A percentile compares a stretch with the other conserved stretches of the same genome.
phyloP scores from a whole-genome alignment of 2,888 invertebrate genomes.

The Thera obeliscata region DNA sequence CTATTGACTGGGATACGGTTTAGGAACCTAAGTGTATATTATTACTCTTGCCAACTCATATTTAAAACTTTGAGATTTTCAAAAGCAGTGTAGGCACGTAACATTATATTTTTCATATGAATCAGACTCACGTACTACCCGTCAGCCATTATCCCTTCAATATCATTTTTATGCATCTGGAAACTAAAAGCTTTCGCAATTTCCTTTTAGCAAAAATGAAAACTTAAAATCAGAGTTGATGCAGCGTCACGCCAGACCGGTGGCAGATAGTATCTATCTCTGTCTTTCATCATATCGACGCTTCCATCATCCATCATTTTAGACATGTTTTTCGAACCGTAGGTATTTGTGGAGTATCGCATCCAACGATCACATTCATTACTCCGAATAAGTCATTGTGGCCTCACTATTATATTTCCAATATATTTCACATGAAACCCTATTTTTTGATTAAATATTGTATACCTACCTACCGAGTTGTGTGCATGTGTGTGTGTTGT shows the following conservation, averaged over 20 bases:
- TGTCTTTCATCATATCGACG: constrained; percentile 73
- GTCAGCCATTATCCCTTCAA: constrained; percentile 9
- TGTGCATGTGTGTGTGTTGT: too few species aligned
- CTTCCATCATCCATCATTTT: constrained; percentile 78
- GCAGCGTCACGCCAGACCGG: constrained; percentile 46
- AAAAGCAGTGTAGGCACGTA: neutral
- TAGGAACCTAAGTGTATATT: too few species aligned
- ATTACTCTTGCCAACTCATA: neutral
- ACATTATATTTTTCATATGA: neutral
- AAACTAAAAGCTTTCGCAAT: constrained; percentile 33
- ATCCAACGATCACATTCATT: constrained; percentile 74
- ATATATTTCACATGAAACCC: neutral
- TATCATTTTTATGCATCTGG: constrained; percentile 27
- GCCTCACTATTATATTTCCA: constrained; percentile 6
- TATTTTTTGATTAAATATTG: neutral
- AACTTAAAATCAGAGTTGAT: constrained; percentile 38
- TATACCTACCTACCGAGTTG: too few species aligned
- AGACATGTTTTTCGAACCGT: constrained; percentile 78
- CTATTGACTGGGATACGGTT: neutral
- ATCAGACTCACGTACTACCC: neutral
- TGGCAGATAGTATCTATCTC: constrained; percentile 59
- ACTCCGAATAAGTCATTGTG: constrained; percentile 62
- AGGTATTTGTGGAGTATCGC: constrained; percentile 72
- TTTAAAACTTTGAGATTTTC: neutral
- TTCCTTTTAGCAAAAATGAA: constrained; percentile 31